Percentiles rank a stretch among this genome's conserved stretches.
These are phyloP conservation scores for Lethrus apterus DNA, from an alignment of 1,140 invertebrate species.

Conservation along the genomic window DNA sequence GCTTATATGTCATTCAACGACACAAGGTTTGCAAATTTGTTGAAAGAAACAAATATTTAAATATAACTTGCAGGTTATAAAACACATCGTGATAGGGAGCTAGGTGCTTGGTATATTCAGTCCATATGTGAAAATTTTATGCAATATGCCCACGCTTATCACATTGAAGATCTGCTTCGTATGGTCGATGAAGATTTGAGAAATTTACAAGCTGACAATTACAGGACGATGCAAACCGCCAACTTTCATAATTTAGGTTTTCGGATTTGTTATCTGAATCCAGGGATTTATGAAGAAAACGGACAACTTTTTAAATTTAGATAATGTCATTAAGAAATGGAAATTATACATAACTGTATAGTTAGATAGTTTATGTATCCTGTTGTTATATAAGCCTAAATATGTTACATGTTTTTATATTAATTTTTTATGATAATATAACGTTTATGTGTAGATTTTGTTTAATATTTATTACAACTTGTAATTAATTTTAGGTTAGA, in stretches of 20 bases:
- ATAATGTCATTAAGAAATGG: too few relatives aligned
- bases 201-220: slow-evolving; percentile 18
- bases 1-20: slow-evolving; percentile 20
- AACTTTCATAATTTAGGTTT: slow-evolving; percentile 50
- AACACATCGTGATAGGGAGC: slow-evolving; percentile 51
- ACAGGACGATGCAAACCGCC: slow-evolving; percentile 46
- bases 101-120: slow-evolving; percentile 72
- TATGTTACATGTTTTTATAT: too few relatives aligned
- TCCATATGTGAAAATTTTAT: slow-evolving; percentile 67
- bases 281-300: slow-evolving; percentile 26
- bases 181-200: slow-evolving; percentile 48
- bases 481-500: too few relatives aligned
- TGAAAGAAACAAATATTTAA: background rate
- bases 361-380: too few relatives aligned
- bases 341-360: too few relatives aligned
- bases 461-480: too few relatives aligned
- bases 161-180: slow-evolving; percentile 59
- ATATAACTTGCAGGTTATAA: slow-evolving; percentile 3
- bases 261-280: slow-evolving; percentile 55
- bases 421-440: too few relatives aligned
- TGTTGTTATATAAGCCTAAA: too few relatives aligned
- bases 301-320: too few relatives aligned
- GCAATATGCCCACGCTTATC: slow-evolving; percentile 53
- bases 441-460: too few relatives aligned
- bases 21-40: slow-evolving; percentile 5